These are phyloP conservation scores for Verasper variegatus DNA, from an alignment of 2,113 vertebrate genomes.

Conservation along the genomic window DNA sequence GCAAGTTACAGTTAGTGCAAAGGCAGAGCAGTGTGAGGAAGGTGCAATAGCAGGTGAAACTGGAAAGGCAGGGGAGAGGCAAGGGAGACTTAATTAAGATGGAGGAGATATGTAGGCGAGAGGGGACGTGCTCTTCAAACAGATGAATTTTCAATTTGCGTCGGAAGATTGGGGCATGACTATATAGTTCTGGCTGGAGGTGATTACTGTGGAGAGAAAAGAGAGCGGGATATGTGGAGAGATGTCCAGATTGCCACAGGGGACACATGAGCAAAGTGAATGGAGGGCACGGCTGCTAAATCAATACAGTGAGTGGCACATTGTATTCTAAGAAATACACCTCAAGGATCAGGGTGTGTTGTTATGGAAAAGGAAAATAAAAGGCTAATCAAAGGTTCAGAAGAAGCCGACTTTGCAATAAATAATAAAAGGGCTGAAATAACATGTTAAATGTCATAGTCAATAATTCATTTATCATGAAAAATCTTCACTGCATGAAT, in stretches of 20 bases:
- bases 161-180: conserved; percentile 21
- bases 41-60: conserved; percentile 16
- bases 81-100: conserved; percentile 56
- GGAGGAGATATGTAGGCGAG: conserved; percentile 31
- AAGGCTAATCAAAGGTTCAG: not conserved
- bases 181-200: conserved; percentile 28
- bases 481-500: too few relatives aligned
- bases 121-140: conserved; percentile 10
- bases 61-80: conserved; percentile 1
- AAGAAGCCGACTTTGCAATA: not conserved
- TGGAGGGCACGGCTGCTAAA: not conserved
- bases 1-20: not conserved
- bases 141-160: conserved; percentile 52
- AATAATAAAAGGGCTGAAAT: not conserved
- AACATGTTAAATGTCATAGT: not conserved
- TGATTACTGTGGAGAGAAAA: conserved; percentile 17
- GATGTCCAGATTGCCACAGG: conserved; percentile 25
- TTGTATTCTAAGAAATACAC: too few relatives aligned
- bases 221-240: not conserved
- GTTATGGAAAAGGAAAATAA: not conserved
- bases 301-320: conserved; percentile 1
- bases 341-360: not conserved
- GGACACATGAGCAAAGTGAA: conserved; percentile 1
- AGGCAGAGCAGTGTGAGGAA: conserved; percentile 8
- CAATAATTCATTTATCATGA: too few relatives aligned